Evolutionary conservation across 2,113 vertebrate genomes (phyloP), one percentile per base, ranked within the genome.

Genomic region (Pristiophorus japonicus): DNA sequence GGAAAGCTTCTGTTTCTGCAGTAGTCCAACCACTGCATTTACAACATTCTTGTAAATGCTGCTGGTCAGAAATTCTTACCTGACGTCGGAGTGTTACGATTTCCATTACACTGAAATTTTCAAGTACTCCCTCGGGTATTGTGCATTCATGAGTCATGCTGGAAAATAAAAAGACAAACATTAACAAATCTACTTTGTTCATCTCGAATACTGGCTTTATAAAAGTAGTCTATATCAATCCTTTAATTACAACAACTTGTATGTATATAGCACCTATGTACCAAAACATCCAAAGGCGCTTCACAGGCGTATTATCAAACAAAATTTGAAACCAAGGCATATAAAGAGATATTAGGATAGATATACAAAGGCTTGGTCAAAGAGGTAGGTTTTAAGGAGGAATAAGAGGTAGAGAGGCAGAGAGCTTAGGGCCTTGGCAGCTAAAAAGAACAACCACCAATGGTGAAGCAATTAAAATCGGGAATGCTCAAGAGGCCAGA

Each of bases 41-140:
- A 90, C 22, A 6, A 30, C 51, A n/a, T 18, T 38, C 59, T 38
- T 63, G 34, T 92, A 92, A 92, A 65, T 22, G 20, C 34, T 70
- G 63, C 92, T 66, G 24, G 42, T 70, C 20, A 45, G 70, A 59
- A 66, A 30, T 30, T 94, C 42, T 94, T 94, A 94, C 93, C 93
- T 94, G 93, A 38, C 93, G 93, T 27, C 93, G 66, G 42, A 94
- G 93, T 45, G 93, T 94, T 94, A 94, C 93, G 67, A 94, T 70
- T 67, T 94, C 93, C 93, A 94, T 94, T 16, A 94, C 93, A 73
- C 93, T 94, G 93, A 94, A 94, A 94, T 94, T 94, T 94, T 73
- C 93, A 45, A 94, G 66, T 4, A 73, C 66, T 70, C 93, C 93
- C 42, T 94, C 93, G 5, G 93, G 93, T 47, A 94, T 51, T 70